Conservation (phyloP, 2,113 vertebrate genomes). For the Physeter macrocephalus region DNA sequence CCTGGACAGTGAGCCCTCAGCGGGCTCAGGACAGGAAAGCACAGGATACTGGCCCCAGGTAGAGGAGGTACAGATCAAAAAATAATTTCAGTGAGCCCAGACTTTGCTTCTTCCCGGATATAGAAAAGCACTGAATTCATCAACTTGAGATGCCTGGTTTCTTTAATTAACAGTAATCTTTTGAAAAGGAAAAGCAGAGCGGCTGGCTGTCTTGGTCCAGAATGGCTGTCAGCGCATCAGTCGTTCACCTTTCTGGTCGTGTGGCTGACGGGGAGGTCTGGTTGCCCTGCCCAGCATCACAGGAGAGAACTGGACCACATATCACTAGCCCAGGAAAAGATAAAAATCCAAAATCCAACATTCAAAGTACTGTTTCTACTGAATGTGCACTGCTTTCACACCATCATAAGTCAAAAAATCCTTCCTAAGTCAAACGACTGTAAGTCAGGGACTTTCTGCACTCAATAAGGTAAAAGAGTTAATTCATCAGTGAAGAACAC, state of each 20-base stretch:
- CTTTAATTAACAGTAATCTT: not conserved
- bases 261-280: not conserved
- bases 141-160: not conserved
- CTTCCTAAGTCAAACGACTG: not conserved
- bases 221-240: fast-evolving
- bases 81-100: not conserved
- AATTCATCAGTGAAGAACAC: not conserved
- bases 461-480: not conserved
- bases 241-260: not conserved
- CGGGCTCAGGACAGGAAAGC: not conserved
- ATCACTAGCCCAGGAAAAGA: not conserved
- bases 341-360: not conserved
- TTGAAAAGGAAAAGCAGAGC: not conserved
- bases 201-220: not conserved
- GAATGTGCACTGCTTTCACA: not conserved
- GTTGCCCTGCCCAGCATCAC: not conserved
- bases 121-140: not conserved
- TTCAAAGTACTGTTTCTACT: not conserved
- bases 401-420: not conserved
- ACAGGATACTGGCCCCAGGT: fast-evolving
- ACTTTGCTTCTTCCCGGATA: not conserved
- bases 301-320: not conserved
- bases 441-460: not conserved
- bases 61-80: not conserved
- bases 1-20: not conserved